phyloP scores from a whole-genome alignment of 1,140 invertebrate species.

The Mycetomoellerius zeteki region DNA sequence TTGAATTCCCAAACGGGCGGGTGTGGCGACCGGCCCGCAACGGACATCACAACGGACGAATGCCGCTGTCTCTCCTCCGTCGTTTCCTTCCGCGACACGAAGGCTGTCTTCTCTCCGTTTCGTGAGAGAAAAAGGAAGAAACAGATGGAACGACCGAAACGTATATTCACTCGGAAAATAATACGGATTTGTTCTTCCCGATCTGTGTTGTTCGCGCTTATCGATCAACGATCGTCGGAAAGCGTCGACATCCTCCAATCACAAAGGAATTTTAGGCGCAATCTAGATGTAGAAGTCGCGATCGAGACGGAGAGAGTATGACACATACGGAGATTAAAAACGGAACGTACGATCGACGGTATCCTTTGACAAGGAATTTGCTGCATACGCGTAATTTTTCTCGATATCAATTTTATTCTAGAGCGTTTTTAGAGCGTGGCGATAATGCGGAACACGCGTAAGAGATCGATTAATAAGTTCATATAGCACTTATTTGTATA shows the following conservation, averaged over 20 bases:
- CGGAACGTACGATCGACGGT: neutral
- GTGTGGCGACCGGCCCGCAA: conserved; percentile 86
- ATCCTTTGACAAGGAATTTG: neutral
- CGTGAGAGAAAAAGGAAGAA: neutral
- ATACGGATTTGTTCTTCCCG: conserved; percentile 5
- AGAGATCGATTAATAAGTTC: conserved; percentile 19
- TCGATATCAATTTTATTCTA: neutral
- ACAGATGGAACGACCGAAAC: neutral
- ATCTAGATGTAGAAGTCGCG: neutral
- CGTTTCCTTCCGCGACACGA: conserved; percentile 11
- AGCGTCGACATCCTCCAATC: conserved; percentile 7
- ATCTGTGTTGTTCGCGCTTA: conserved; percentile 12
- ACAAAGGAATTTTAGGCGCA: conserved; percentile 10
- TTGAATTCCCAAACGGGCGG: conserved; percentile 87
- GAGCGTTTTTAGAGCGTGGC: neutral
- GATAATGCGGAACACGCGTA: neutral
- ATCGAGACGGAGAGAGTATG: neutral
- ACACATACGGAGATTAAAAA: neutral
- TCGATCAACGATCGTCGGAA: conserved; percentile 40
- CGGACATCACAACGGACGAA: conserved; percentile 83
- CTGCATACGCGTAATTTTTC: neutral
- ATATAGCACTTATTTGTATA: neutral
- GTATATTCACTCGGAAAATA: conserved; percentile 23
- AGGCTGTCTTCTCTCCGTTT: neutral
- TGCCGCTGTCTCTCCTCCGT: conserved; percentile 73